phyloP scores from a whole-genome alignment of 2,888 invertebrate genomes.

The Vesta saturnalis region DNA sequence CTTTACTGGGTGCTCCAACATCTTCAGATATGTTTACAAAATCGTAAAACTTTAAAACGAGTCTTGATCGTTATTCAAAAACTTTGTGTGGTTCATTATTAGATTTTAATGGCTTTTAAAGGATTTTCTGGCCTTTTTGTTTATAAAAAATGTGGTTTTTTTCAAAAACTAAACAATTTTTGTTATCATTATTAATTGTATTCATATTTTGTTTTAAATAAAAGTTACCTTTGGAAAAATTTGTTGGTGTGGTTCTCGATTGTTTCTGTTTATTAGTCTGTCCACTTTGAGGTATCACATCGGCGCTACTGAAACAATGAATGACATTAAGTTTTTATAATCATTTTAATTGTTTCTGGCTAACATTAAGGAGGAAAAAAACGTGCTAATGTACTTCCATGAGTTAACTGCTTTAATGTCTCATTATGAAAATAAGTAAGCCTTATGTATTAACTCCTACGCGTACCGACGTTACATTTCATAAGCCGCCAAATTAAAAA shows the following conservation, averaged over 20 bases:
- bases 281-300: slow-evolving; percentile 37
- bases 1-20: slow-evolving; percentile 22
- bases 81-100: slow-evolving; percentile 12
- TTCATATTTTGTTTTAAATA: background rate
- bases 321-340: too few relatives aligned
- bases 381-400: too few relatives aligned
- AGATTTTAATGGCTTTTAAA: background rate
- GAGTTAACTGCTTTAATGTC: too few relatives aligned
- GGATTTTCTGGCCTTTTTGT: background rate
- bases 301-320: slow-evolving; percentile 24
- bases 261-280: slow-evolving; percentile 56
- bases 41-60: slow-evolving; percentile 34
- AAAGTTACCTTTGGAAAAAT: slow-evolving; percentile 56
- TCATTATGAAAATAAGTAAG: too few relatives aligned
- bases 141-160: too few relatives aligned
- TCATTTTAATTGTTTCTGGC: too few relatives aligned
- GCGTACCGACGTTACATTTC: too few relatives aligned
- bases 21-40: slow-evolving; percentile 42
- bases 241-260: slow-evolving; percentile 59
- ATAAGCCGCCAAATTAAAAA: too few relatives aligned
- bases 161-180: too few relatives aligned
- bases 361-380: too few relatives aligned
- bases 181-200: too few relatives aligned
- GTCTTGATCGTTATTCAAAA: slow-evolving; percentile 11
- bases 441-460: too few relatives aligned